phyloP scores from a whole-genome alignment of 92 coral and sea anemone species.

The Parazoanthus darwini region DNA sequence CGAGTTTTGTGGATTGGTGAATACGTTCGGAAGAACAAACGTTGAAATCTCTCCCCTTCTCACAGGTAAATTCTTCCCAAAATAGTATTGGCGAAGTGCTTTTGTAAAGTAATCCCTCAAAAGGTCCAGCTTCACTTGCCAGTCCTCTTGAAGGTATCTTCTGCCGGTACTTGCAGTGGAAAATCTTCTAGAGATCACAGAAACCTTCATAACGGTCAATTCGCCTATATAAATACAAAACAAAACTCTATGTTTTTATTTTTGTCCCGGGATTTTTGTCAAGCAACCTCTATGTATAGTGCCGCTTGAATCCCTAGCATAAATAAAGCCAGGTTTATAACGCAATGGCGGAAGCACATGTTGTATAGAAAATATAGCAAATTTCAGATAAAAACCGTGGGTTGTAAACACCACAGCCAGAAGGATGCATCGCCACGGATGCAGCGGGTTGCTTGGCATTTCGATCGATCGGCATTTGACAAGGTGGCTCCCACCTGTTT shows the following conservation, averaged over 20 bases:
- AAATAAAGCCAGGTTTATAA: no score
- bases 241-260: no score
- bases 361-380: no score
- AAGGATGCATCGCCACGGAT: not conserved
- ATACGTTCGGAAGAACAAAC: not conserved
- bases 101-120: not conserved
- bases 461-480: no score
- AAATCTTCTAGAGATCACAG: not conserved
- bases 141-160: not conserved
- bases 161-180: not conserved
- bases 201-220: not conserved
- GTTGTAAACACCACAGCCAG: not conserved
- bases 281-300: no score
- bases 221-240: not conserved
- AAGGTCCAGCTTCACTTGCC: not conserved
- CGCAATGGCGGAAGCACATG: no score
- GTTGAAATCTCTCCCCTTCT: not conserved
- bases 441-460: not conserved
- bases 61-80: not conserved
- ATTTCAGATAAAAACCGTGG: not conserved
- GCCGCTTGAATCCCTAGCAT: no score
- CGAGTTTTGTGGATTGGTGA: not conserved
- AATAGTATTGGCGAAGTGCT: not conserved
- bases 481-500: no score
- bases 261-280: no score